Base-by-base conservation (phyloP, 1,140 invertebrate species). In the Thalassaphorura encarpata region DNA sequence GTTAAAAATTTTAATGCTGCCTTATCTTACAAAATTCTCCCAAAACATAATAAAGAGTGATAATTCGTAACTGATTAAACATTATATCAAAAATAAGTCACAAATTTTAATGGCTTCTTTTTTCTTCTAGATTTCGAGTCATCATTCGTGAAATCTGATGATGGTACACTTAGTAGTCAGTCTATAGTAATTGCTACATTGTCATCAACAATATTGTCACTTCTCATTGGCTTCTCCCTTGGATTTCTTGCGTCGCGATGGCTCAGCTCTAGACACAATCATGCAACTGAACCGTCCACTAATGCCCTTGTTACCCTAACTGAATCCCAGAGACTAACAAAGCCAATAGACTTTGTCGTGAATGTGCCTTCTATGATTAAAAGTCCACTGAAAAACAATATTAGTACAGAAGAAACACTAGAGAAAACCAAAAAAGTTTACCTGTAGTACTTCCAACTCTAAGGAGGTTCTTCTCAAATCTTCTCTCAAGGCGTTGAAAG, bases 371-470 rank as follows among this genome's bases (percentile, higher is more conserved):
- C 49, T 4, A 24, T 26, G 18, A 41, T 26, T 29, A 58, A 52
- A 8, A 62, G 51, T 24, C 60, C 56, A 39, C 58, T 55, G 3
- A 23, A 56, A 15, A 64, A 61, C 36, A 64, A 64, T 39, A 61
- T 60, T 40, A 43, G 59, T 13, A 64, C 58, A 21, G 55, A 58
- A 45, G 62, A 58, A 26, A 61, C 62, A 26, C 43, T 64, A 45
- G 62, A 64, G 45, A 64, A 61, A 50, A 64, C 58, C 24, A 64
- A 64, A 42, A 64, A 64, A 29, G 61, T 64, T 40, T 64, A 64
- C 51, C 45, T 64, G 33, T 64, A 58, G 52, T 54, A 36, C 33
- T 36, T n/a, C 33, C n/a, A n/a, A n/a, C n/a, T n/a, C n/a, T n/a
- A n/a, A n/a, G n/a, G n/a, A n/a, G n/a, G n/a, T n/a, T n/a, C n/a